Conservation (phyloP, 1,140 invertebrate species). For the Saccostrea echinata region DNA sequence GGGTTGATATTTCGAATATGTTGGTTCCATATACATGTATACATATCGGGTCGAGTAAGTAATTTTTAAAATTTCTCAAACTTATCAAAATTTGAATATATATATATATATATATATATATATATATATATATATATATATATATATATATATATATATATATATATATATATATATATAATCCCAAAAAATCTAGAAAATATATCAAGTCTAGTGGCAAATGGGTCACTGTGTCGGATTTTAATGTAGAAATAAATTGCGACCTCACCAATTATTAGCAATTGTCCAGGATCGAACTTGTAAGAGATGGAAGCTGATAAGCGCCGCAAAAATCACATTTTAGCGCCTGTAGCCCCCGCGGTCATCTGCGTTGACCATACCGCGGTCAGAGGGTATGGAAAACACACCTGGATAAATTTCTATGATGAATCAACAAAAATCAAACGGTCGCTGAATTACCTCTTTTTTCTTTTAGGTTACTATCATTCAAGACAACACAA, state of each 20-base stretch:
- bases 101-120: too few species aligned
- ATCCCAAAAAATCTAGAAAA: too few species aligned
- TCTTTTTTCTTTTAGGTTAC: not conserved
- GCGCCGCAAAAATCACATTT: slow-evolving; percentile 8
- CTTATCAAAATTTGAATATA: too few species aligned
- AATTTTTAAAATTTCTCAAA: too few species aligned
- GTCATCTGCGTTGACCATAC: not conserved
- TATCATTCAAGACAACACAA: too few species aligned
- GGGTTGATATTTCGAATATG: too few species aligned
- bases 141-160: too few species aligned
- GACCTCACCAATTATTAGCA: not conserved
- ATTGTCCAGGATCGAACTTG: slow-evolving; percentile 4
- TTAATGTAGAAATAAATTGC: slow-evolving; percentile 23
- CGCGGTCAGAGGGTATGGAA: not conserved
- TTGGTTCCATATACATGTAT: too few species aligned
- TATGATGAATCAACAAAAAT: slow-evolving; percentile 22
- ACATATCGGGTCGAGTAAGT: too few species aligned
- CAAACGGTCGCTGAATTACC: not conserved
- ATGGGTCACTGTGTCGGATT: not conserved
- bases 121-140: too few species aligned
- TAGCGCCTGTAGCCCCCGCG: not conserved
- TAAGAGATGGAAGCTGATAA: slow-evolving; percentile 16
- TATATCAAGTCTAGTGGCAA: not conserved
- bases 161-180: too few species aligned
- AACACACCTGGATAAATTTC: not conserved